Conservation (phyloP, 2,797 vertebrate species). For the Mus caroli region DNA sequence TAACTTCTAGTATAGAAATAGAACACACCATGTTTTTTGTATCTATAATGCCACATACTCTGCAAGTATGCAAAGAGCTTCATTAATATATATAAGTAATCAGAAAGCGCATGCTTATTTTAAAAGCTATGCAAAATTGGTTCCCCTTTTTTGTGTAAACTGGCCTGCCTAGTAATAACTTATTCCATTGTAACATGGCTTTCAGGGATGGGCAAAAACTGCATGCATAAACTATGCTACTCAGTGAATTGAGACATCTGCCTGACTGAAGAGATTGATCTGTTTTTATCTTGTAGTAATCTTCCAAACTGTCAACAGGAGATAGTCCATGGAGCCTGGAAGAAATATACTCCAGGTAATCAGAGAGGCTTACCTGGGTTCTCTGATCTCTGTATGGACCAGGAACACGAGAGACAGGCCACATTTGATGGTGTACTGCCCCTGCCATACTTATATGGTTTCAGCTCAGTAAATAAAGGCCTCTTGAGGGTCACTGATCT, state of each 20-base stretch:
- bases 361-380: neutral
- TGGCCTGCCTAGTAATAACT: neutral
- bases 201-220: neutral
- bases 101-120: neutral
- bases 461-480: neutral
- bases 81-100: neutral
- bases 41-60: neutral
- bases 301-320: neutral
- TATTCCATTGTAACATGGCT: neutral
- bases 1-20: neutral
- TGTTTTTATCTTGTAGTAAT: neutral
- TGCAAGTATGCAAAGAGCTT: neutral
- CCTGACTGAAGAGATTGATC: neutral
- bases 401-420: neutral
- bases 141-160: neutral
- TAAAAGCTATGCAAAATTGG: conserved; percentile 27
- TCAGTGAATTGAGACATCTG: neutral
- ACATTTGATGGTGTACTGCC: neutral
- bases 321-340: neutral
- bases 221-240: neutral
- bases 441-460: neutral
- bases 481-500: neutral
- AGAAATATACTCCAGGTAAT: neutral
- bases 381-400: neutral
- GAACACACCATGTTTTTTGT: neutral